Evolutionary conservation across 1,140 invertebrate genomes (phyloP).

Genomic region (Cardiocondyla obscurior): DNA sequence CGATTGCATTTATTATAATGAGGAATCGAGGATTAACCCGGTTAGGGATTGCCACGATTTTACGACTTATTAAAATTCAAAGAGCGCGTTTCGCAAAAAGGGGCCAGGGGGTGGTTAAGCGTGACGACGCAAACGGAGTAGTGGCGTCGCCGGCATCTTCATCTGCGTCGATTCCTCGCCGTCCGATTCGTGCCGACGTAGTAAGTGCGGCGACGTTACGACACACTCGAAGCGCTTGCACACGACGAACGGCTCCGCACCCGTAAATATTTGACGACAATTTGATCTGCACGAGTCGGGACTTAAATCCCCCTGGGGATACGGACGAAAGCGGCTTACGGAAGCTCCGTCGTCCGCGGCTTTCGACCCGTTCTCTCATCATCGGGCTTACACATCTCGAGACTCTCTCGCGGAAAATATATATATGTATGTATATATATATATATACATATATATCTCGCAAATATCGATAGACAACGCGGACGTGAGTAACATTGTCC

Average conservation of each 20-base stretch:
- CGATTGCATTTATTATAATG: background rate
- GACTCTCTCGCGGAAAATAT: slow-evolving; percentile 46
- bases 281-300: slow-evolving; percentile 54
- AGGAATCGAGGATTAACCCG: slow-evolving; percentile 1
- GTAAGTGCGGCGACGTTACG: slow-evolving; percentile 24
- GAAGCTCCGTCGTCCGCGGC: slow-evolving; percentile 29
- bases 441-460: background rate
- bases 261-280: slow-evolving; percentile 62
- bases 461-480: slow-evolving; percentile 47
- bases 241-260: slow-evolving; percentile 38
- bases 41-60: background rate
- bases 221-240: slow-evolving; percentile 24
- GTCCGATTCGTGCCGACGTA: slow-evolving; percentile 11
- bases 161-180: background rate
- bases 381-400: slow-evolving; percentile 40
- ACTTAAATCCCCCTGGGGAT: slow-evolving; percentile 36
- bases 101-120: too few relatives aligned
- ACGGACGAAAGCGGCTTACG: slow-evolving; percentile 52
- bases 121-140: slow-evolving; percentile 15
- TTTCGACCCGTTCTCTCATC: slow-evolving; percentile 41
- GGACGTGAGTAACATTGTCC: slow-evolving; percentile 31
- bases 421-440: slow-evolving; percentile 17
- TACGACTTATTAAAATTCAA: slow-evolving; percentile 45
- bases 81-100: background rate
- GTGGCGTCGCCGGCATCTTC: background rate